phyloP scores from a whole-genome alignment of 2,888 invertebrate species.

The Dastarcus helophoroides region DNA sequence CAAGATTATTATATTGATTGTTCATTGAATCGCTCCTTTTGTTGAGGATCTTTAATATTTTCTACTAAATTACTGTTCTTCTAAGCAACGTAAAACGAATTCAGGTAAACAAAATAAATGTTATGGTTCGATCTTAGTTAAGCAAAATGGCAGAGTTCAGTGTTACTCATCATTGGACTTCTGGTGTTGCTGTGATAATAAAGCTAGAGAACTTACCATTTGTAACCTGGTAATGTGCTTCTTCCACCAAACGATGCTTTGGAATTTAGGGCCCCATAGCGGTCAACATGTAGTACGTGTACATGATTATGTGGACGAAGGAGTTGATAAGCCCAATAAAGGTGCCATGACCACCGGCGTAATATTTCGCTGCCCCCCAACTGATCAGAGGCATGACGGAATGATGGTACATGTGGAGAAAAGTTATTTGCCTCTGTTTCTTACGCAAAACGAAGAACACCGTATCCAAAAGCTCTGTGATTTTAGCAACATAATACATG shows the following conservation, averaged over 20 bases:
- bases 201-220: slow-evolving; percentile 52
- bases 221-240: slow-evolving; percentile 72
- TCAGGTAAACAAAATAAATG: too few relatives aligned
- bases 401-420: slow-evolving; percentile 88
- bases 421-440: slow-evolving; percentile 79
- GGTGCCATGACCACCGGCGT: slow-evolving; percentile 55
- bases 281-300: slow-evolving; percentile 65
- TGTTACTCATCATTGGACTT: too few relatives aligned
- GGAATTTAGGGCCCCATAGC: slow-evolving; percentile 63
- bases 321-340: slow-evolving; percentile 63
- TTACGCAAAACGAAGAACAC: slow-evolving; percentile 89
- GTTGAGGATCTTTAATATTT: too few relatives aligned
- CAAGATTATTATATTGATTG: too few relatives aligned
- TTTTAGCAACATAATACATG: slow-evolving; percentile 79
- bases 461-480: slow-evolving; percentile 82
- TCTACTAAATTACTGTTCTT: too few relatives aligned
- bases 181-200: too few relatives aligned
- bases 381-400: slow-evolving; percentile 90
- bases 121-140: too few relatives aligned
- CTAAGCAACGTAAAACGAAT: too few relatives aligned
- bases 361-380: slow-evolving; percentile 87
- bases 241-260: slow-evolving; percentile 76
- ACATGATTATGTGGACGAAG: slow-evolving; percentile 72
- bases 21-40: too few relatives aligned
- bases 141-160: too few relatives aligned